Conservation (phyloP, 2,797 vertebrate species). For the Muscicapa striata region DNA sequence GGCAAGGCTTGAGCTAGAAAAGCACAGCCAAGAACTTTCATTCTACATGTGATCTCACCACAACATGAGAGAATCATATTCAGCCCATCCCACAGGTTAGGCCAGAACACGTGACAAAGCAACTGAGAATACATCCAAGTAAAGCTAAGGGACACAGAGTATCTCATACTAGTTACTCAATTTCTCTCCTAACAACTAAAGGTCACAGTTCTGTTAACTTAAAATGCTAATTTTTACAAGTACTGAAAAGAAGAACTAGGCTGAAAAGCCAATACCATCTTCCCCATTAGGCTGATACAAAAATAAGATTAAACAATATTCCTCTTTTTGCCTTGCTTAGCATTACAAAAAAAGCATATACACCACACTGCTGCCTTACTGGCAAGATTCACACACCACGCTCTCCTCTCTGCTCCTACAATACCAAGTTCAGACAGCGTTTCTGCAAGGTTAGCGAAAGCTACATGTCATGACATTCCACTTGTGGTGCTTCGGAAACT, state of each 20-base stretch:
- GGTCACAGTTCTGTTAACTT: background rate
- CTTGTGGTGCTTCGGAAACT: background rate
- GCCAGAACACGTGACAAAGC: constrained; percentile 10
- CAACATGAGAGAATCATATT: background rate
- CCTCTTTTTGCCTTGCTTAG: background rate
- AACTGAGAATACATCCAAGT: background rate
- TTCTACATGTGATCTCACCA: background rate
- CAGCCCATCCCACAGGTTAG: background rate
- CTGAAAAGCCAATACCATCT: background rate
- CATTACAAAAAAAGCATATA: background rate
- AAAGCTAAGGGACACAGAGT: background rate
- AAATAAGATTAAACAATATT: background rate
- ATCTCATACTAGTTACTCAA: background rate
- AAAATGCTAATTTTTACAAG: background rate
- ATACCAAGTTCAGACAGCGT: rapidly evolving
- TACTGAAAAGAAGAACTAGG: background rate
- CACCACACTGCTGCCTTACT: background rate
- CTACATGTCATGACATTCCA: rapidly evolving
- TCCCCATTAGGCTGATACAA: rapidly evolving
- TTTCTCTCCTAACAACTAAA: background rate
- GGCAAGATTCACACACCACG: background rate
- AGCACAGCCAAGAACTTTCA: background rate
- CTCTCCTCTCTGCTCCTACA: background rate
- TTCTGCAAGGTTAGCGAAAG: background rate
- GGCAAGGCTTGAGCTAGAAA: background rate